phyloP scores from a whole-genome alignment of 2,113 vertebrate species.

The rat (Rattus norvegicus) region DNA sequence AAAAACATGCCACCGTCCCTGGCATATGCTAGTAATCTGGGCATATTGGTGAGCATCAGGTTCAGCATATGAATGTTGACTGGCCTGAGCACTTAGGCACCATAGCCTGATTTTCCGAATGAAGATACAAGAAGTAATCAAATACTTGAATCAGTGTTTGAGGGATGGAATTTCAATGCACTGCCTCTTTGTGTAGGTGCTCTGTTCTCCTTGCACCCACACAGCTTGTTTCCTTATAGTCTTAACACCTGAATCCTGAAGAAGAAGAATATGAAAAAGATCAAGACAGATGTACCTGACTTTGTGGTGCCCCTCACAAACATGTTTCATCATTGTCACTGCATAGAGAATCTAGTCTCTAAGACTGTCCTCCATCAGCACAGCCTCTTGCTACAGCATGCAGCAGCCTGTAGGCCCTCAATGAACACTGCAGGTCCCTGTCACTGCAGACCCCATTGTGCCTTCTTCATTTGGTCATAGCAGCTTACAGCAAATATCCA shows the following conservation, averaged over 20 bases:
- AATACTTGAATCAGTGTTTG: neutral
- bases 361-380: rapidly evolving
- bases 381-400: rapidly evolving
- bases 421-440: neutral
- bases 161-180: neutral
- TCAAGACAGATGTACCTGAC: neutral
- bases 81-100: neutral
- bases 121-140: slow-evolving; percentile 2
- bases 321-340: neutral
- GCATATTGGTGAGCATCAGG: neutral
- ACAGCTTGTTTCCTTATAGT: neutral
- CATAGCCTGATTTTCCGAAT: slow-evolving; percentile 2
- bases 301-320: neutral
- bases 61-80: neutral
- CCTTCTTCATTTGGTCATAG: neutral
- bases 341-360: neutral
- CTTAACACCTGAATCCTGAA: neutral
- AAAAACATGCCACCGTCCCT: neutral
- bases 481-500: slow-evolving; percentile 4
- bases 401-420: neutral
- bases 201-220: neutral
- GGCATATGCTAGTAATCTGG: neutral
- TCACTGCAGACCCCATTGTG: neutral
- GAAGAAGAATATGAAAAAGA: neutral
- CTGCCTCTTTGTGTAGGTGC: neutral